phyloP scores from a whole-genome alignment of 2,797 vertebrate genomes.

The Steatocranus sp. region DNA sequence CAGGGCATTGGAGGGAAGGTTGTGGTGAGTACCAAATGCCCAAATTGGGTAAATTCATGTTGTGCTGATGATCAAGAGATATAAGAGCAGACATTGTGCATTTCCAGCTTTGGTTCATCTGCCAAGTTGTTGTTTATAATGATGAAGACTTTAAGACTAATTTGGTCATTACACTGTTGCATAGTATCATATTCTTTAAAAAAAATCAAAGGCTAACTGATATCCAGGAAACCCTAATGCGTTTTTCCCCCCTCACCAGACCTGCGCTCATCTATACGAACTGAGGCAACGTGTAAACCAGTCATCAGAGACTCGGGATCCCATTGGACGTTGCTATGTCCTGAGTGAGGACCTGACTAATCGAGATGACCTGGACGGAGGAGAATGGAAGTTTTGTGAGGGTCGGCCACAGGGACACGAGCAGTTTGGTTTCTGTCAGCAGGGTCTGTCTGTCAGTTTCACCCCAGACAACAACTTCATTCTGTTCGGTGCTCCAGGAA shows the following conservation, averaged over 20 bases:
- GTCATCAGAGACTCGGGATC: slow-evolving; percentile 86
- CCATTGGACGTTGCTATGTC: slow-evolving; percentile 92
- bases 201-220: not conserved
- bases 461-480: slow-evolving; percentile 89
- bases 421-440: slow-evolving; percentile 94
- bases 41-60: not conserved
- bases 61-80: not conserved
- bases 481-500: slow-evolving; percentile 91
- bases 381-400: slow-evolving; percentile 96
- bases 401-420: slow-evolving; percentile 90
- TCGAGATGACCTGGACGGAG: slow-evolving; percentile 87
- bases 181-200: not conserved
- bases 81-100: not conserved
- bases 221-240: not conserved
- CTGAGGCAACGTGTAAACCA: slow-evolving; percentile 83
- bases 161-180: not conserved
- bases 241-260: slow-evolving; percentile 59
- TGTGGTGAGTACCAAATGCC: slow-evolving; percentile 77
- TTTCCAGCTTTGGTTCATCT: not conserved
- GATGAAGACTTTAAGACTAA: not conserved
- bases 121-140: not conserved
- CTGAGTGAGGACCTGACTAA: slow-evolving; percentile 88
- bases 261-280: slow-evolving; percentile 92
- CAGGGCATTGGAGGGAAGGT: slow-evolving; percentile 93
- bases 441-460: slow-evolving; percentile 90